Evolutionary conservation across 2,113 vertebrate species (phyloP), one percentile per base, ranked within the genome.

Genomic region (Dipodomys merriami): DNA sequence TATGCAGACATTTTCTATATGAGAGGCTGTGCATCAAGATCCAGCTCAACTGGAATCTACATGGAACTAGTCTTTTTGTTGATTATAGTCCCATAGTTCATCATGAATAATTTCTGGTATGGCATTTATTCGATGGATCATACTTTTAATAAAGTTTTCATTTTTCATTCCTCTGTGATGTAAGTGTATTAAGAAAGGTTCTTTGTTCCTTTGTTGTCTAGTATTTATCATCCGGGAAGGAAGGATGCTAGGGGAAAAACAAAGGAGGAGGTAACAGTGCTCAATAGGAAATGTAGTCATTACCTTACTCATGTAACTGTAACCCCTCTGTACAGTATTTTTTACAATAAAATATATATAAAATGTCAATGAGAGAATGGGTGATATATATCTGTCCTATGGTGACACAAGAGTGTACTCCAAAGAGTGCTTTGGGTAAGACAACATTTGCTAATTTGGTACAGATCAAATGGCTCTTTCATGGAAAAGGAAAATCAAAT

Each of bases 401-500:
- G 19, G 30, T 86, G 44, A 91, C 22, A 2, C 2, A 69, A 57
- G 23, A 39, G 11, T 80, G 23, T 11, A 57, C 53, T 57, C 10
- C 33, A 64, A 57, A 15, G 53, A 57, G 53, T 57, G 53, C 46
- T 64, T 72, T 85, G 72, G 39, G 30, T 35, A 79, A 67, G 35
- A 92, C 10, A 69, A 33, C 9, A 16, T 81, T 81, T 53, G 25
- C 77, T 60, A 82, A 79, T 53, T 69, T 65, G 73, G 39, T 83
- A 46, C 10, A 87, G 33, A 87, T 8, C 5, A 91, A 68, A 3
- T 91, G 27, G 30, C 64, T 94, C 44, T 77, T 95, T 90, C 12
- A n/a, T 29, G 84, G 46, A 89, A 3, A 60, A 83, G 68, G 35
- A 7, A 53, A 83, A 49, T 25, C 76, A 80, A 77, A 53, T 57